Evolutionary conservation across 2,113 vertebrate species (phyloP).

Genomic region (Columba livia): DNA sequence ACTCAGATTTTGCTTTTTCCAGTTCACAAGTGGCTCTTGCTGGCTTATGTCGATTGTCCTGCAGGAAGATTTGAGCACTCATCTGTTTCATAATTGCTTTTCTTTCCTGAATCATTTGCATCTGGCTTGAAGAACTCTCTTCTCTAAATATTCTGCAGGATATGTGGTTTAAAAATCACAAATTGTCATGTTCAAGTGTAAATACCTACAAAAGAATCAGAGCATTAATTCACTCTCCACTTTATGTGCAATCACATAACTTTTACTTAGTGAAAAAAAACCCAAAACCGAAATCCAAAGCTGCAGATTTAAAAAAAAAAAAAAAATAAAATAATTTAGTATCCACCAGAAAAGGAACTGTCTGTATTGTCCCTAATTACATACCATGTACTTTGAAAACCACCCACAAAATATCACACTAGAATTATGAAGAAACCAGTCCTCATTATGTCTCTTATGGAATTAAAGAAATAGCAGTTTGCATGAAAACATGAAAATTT

Average conservation of each 20-base stretch:
- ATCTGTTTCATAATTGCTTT: neutral
- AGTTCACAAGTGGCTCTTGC: neutral
- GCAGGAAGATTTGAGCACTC: neutral
- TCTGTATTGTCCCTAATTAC: slow-evolving; percentile 66
- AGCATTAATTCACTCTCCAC: neutral
- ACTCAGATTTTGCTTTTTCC: neutral
- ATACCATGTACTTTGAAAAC: slow-evolving; percentile 57
- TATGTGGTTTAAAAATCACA: neutral
- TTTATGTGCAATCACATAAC: neutral
- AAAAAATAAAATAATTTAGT: neutral
- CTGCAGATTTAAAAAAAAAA: neutral
- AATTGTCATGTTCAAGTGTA: neutral
- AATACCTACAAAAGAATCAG: neutral
- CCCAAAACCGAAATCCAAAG: neutral
- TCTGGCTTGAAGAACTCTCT: neutral
- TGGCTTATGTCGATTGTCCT: neutral
- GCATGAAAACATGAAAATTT: slow-evolving; percentile 37
- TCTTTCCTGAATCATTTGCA: neutral
- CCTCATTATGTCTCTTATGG: slow-evolving; percentile 64
- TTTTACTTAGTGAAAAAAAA: neutral
- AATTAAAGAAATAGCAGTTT: slow-evolving; percentile 72
- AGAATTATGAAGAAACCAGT: slow-evolving; percentile 50
- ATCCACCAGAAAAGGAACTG: slow-evolving; percentile 6
- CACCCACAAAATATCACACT: slow-evolving; percentile 60
- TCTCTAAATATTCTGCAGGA: neutral